Evolutionary conservation across 2,113 vertebrate genomes (phyloP), one percentile per base, ranked within the genome.

Genomic region (Chitala chitala): DNA sequence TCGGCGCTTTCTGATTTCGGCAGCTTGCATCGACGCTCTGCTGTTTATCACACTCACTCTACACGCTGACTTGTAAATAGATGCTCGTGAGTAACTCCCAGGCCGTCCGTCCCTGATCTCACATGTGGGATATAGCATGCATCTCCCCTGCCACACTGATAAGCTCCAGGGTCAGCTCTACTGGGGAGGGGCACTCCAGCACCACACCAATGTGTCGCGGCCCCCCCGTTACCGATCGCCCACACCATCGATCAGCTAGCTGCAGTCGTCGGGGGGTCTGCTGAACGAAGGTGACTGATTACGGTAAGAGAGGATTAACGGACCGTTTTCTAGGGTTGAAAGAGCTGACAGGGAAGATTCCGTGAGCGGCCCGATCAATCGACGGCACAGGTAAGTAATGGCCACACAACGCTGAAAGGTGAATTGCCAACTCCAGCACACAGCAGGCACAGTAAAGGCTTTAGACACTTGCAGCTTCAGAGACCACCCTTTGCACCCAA

Each of bases 251-350:
- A 29, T 33, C 20, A 15, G 55, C 17, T 22, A 46, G 69, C 15
- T 31, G 53, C 24, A 75, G 46, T 33, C 38, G 6, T 59, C 65
- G 3, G 38, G 65, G 12, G n/a, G 8, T 8, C 26, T 29, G 31
- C 24, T 44, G 63, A 22, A 44, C 4, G 50, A n/a, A 5, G 20
- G 40, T 9, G 20, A 42, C 7, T 54, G 29, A 75, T 46, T 46
- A 13, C 31, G 59, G 64, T 17, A 17, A 31, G 44, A 61, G 29
- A 36, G 40, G n/a, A 75, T 75, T 70, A 70, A 59, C 40, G 6
- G 42, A 59, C 9, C n/a, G 15, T n/a, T 44, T 50, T 36, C 22
- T 3, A n/a, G 6, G 31, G 50, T 58, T n/a, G 42, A 44, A 65
- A 33, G 33, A 50, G 74, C 40, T 22, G 53, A 33, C 38, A 26